Base-by-base conservation (phyloP, 1,140 invertebrate genomes). In the Plutomurus gul region DNA sequence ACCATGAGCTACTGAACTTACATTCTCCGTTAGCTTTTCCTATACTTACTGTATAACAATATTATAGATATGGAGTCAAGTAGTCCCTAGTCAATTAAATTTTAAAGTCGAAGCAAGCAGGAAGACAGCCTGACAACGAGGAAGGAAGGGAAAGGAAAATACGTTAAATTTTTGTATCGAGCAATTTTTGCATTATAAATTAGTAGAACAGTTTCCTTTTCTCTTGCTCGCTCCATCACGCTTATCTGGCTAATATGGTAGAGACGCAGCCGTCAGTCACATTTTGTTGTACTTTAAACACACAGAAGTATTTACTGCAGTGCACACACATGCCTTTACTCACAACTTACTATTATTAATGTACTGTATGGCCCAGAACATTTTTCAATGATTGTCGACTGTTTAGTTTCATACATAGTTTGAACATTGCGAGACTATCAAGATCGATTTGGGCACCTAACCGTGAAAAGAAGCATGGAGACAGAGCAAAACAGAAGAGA, bases 391-490 rank as follows among this genome's bases (percentile, higher is more conserved):
- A n/a, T n/a, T n/a, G n/a, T n/a, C n/a, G n/a, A n/a, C n/a, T n/a
- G n/a, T n/a, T n/a, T n/a, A n/a, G n/a, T 30, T 65, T 33, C 56
- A 65, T 65, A 65, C 51, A 27, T 27, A 56, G 16, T 36, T 65
- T 65, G 16, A 65, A 65, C 56, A 65, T 36, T 65, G 56, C 56
- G 27, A 65, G 36, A 18, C 70, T 72, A 72, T 72, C 49, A 51
- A 76, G 75, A 76, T 76, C 51, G 75, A 76, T 76, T 76, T 76
- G 49, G 49, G 75, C 49, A 56, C 75, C 49, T 51, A 56, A 76
- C 36, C 70, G 70, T 72, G 49, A 60, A 56, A 49, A 76, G 47
- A 76, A 49, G 36, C 71, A 73, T 20, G 71, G 6, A 73, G 27
- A 43, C 33, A 73, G 37, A 13, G 33, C 16, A 70, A 77, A 77